Conservation (phyloP, 2,888 invertebrate genomes). For the Conistra vaccinii region DNA sequence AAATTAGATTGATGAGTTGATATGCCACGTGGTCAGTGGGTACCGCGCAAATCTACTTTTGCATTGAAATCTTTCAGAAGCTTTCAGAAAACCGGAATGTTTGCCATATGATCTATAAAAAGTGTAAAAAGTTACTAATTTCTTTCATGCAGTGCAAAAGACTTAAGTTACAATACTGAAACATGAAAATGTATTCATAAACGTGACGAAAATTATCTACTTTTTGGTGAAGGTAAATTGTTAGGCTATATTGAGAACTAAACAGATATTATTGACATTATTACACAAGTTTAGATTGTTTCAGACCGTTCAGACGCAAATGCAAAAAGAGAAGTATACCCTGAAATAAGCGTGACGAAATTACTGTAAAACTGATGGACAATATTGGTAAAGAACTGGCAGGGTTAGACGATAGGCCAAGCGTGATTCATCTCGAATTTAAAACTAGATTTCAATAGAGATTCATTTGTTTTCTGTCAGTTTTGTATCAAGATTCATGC, state of each 20-base stretch:
- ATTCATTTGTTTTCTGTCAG: not conserved
- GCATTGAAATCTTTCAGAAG: not conserved
- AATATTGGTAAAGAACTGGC: slow-evolving; percentile 27
- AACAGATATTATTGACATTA: slow-evolving; percentile 1
- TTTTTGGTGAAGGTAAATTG: too few relatives aligned
- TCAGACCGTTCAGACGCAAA: slow-evolving; percentile 16
- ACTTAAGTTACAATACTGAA: not conserved
- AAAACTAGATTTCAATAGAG: slow-evolving; percentile 2
- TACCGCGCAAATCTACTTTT: not conserved
- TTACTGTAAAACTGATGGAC: slow-evolving; percentile 27
- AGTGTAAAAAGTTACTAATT: not conserved
- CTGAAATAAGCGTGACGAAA: slow-evolving; percentile 48
- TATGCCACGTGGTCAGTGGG: not conserved
- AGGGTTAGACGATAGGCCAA: slow-evolving; percentile 14
- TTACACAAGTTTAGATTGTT: slow-evolving; percentile 30
- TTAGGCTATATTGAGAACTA: not conserved
- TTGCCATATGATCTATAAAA: not conserved
- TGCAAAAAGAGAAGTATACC: slow-evolving; percentile 48
- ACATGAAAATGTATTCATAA: not conserved
- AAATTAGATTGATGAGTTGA: not conserved
- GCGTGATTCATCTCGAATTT: slow-evolving; percentile 18
- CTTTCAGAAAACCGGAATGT: not conserved
- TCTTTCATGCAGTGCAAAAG: not conserved
- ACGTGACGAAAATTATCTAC: too few relatives aligned
- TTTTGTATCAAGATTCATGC: not conserved